phyloP scores from a whole-genome alignment of 2,113 vertebrate species.

The Hyaena hyaena region DNA sequence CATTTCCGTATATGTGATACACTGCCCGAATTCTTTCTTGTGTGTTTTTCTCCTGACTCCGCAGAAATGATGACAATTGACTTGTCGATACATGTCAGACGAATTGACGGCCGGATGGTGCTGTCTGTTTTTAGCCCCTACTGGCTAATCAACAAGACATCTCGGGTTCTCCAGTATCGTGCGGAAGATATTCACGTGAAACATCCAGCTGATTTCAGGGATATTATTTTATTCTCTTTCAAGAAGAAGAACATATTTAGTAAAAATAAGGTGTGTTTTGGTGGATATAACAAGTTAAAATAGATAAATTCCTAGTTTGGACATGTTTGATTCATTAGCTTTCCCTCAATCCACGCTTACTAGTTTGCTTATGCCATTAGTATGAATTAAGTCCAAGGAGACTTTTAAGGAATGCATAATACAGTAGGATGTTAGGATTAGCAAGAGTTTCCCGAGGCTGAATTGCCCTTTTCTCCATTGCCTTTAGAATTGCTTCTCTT shows the following conservation, averaged over 20 bases:
- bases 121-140: constrained; percentile 96
- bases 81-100: constrained; percentile 87
- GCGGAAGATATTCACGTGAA: constrained; percentile 93
- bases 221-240: constrained; percentile 96
- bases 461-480: not conserved
- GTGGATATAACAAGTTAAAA: not conserved
- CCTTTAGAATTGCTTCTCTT: not conserved
- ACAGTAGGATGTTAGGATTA: not conserved
- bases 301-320: not conserved
- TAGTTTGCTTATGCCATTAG: not conserved
- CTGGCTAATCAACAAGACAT: constrained; percentile 99
- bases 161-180: constrained; percentile 94
- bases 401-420: not conserved
- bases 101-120: constrained; percentile 82
- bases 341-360: not conserved
- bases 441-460: not conserved
- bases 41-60: constrained; percentile 88
- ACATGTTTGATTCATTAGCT: not conserved
- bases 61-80: constrained; percentile 85
- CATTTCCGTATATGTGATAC: constrained; percentile 87
- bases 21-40: constrained; percentile 90
- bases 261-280: constrained; percentile 93
- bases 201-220: constrained; percentile 94
- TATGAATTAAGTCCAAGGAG: not conserved
- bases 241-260: constrained; percentile 96